Evolutionary conservation across 2,113 vertebrate genomes (phyloP).

Genomic region (Trogon melanurus): DNA sequence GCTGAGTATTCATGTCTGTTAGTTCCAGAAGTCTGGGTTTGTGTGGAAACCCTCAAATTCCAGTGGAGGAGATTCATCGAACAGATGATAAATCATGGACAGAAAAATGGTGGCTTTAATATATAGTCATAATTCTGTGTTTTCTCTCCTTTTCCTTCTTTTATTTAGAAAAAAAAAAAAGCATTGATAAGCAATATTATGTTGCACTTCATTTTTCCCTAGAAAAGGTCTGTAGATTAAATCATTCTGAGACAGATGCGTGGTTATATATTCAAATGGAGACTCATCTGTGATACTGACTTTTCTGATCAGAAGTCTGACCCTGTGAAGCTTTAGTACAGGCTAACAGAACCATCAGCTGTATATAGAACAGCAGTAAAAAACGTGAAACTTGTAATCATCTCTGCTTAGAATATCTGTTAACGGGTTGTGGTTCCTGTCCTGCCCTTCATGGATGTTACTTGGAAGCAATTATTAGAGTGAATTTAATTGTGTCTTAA

Average conservation of each 20-base stretch:
- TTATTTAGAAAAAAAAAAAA: not conserved
- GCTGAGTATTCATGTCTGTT: fast-evolving
- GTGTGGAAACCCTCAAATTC: not conserved
- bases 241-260: not conserved
- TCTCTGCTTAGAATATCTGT: not conserved
- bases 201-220: not conserved
- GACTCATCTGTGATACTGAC: not conserved
- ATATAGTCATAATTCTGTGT: not conserved
- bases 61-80: not conserved
- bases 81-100: not conserved
- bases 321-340: not conserved
- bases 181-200: not conserved
- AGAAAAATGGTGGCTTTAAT: not conserved
- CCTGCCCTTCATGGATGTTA: not conserved
- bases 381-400: not conserved
- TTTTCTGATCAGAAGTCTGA: not conserved
- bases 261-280: not conserved
- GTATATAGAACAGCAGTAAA: not conserved
- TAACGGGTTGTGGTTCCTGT: not conserved
- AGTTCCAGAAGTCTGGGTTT: not conserved
- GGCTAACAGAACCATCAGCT: not conserved
- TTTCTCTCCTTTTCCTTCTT: not conserved
- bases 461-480: constrained; percentile 20
- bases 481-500: constrained; percentile 5
- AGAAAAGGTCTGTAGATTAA: not conserved